Evolutionary conservation across 2,888 invertebrate genomes (phyloP).

Genomic region (Neria commutata): DNA sequence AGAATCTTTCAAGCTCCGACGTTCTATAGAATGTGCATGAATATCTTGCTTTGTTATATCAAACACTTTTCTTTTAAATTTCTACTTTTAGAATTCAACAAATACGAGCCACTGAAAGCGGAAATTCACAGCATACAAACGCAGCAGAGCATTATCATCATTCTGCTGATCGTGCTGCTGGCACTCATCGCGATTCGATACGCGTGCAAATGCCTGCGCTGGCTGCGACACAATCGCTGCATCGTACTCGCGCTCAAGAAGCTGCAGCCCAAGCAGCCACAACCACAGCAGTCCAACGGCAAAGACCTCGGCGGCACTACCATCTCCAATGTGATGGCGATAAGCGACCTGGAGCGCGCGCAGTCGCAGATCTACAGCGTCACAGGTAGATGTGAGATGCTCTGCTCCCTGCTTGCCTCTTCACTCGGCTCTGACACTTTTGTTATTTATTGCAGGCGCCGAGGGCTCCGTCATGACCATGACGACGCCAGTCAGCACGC

Average conservation of each 20-base stretch:
- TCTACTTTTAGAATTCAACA: conserved; percentile 46
- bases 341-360: conserved; percentile 53
- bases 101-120: conserved; percentile 41
- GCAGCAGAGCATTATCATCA: conserved; percentile 45
- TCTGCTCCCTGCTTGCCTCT: conserved; percentile 4
- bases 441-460: conserved; percentile 55
- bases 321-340: conserved; percentile 53
- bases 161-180: conserved; percentile 48
- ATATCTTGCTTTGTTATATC: no score
- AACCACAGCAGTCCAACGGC: conserved; percentile 33
- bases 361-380: conserved; percentile 56
- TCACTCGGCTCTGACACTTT: conserved; percentile 29
- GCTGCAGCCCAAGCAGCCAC: conserved; percentile 38
- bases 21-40: no score
- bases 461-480: conserved; percentile 71
- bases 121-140: conserved; percentile 49
- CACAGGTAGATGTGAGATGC: conserved; percentile 48
- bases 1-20: no score
- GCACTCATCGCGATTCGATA: conserved; percentile 45
- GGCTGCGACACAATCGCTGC: conserved; percentile 45
- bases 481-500: conserved; percentile 73
- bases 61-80: no score
- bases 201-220: conserved; percentile 43
- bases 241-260: conserved; percentile 40
- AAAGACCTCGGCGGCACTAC: conserved; percentile 53